Percentiles rank a stretch among this genome's conserved stretches.
phyloP scores from a whole-genome alignment of 2,113 vertebrate species.

The Telmatochromis sp. region DNA sequence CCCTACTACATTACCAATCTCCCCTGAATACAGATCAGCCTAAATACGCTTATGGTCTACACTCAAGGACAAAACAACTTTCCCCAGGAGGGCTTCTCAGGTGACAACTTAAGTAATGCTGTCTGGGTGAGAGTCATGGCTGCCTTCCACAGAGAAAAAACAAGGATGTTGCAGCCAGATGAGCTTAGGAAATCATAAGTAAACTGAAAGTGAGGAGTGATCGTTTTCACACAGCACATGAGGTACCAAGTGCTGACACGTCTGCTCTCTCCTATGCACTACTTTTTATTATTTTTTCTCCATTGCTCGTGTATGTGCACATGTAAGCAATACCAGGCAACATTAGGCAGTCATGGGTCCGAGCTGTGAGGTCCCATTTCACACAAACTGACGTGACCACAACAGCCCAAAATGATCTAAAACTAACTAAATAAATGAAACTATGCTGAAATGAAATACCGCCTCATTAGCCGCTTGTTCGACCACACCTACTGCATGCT shows the following conservation, averaged over 20 bases:
- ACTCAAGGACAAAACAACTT: conserved; percentile 44
- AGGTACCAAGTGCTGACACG: background rate
- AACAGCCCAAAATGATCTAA: background rate
- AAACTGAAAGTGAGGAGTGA: background rate
- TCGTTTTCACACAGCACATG: background rate
- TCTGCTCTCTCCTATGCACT: background rate
- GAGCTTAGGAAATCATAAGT: conserved; percentile 1
- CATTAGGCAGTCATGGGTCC: background rate
- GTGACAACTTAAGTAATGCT: conserved; percentile 24
- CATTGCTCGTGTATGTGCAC: background rate
- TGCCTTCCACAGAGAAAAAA: conserved; percentile 36
- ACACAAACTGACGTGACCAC: background rate
- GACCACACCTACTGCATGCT: background rate
- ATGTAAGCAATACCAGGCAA: background rate
- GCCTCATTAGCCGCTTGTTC: conserved; percentile 21
- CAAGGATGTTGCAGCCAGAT: conserved; percentile 5
- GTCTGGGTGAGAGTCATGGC: conserved; percentile 8
- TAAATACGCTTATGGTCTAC: conserved; percentile 1
- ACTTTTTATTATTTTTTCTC: background rate
- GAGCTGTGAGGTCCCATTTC: background rate
- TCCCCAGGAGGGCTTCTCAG: conserved; percentile 26
- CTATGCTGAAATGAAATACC: background rate
- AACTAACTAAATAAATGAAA: background rate
- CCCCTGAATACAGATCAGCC: conserved; percentile 25
- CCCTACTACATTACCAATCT: conserved; percentile 38